Evolutionary conservation across 2,888 invertebrate species (phyloP), one percentile per base, ranked within the genome.

Genomic region (Caenorhabditis sp.): DNA sequence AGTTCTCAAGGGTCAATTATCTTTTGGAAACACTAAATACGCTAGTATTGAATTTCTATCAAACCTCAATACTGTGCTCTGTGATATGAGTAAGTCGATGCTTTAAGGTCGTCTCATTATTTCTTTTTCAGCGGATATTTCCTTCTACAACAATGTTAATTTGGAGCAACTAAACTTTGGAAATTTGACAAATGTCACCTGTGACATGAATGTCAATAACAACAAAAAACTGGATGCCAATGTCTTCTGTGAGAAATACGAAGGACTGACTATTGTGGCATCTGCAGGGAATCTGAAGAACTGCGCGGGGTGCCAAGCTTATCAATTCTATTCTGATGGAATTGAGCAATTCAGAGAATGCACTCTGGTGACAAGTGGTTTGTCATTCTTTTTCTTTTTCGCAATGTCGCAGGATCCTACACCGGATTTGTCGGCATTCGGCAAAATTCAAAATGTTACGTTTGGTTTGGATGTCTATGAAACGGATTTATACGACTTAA

Each of bases 391-490:
- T n/a, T n/a, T 5, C 49, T 22, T 5, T 0, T 19, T 49, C 19
- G 6, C n/a, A 12, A 49, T 22, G 19, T 19, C 14, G 49, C 0
- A 19, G 5, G 22, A 49, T 10, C 49, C 19, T n/a, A 5, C 19
- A 19, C 49, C 19, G 19, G 74, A 75, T 66, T 44, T 66, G 44
- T 44, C 64, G 14, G 54, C 56, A 24, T n/a, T 75, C 31, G 56
- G 22, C 6, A 12, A 41, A 6, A 31, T 75, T 3, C 26, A 64
- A 22, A 75, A 64, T 31, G 44, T 75, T 44, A 64, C n/a, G 14
- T 56, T 38, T 16, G 26, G 22, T 14, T 22, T 75, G 14, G 31
- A 44, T 12, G 16, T 75, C 4, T 56, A 26, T 22, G 1, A 7
- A 1, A 66, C 64, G 0, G 74, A 75, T 54, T 26, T 51, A 1